Evolutionary conservation across 2,797 vertebrate genomes (phyloP).

Genomic region (Acrocephalus scirpaceus): DNA sequence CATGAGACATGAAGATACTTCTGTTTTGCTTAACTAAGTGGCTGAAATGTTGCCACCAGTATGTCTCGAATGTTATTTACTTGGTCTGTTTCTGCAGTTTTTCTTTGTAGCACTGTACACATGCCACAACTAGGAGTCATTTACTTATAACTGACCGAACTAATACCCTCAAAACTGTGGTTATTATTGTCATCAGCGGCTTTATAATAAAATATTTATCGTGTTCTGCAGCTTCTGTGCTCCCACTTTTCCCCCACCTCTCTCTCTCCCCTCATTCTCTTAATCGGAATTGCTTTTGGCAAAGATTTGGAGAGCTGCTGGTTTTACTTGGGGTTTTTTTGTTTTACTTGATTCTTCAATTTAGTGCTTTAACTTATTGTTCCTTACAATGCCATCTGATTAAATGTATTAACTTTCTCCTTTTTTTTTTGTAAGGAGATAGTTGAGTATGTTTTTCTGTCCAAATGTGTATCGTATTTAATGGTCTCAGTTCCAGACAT

Average conservation of each 20-base stretch:
- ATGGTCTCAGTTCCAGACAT: constrained; percentile 16
- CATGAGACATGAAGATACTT: constrained; percentile 60
- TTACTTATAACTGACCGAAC: constrained; percentile 42
- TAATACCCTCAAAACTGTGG: neutral
- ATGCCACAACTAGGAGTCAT: constrained; percentile 49
- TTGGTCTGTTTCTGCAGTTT: constrained; percentile 69
- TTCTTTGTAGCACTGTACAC: constrained; percentile 54
- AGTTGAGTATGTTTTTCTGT: neutral
- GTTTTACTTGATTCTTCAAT: neutral
- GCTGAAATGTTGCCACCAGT: constrained; percentile 59
- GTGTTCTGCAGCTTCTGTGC: neutral
- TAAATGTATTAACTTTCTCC: constrained; percentile 4
- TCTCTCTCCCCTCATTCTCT: neutral
- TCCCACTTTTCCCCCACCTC: accelerated
- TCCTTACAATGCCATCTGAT: neutral
- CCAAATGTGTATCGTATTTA: neutral
- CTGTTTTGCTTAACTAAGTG: constrained; percentile 66
- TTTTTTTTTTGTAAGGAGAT: neutral
- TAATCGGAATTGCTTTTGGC: constrained; percentile 23
- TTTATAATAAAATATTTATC: constrained; percentile 15
- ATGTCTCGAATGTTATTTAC: constrained; percentile 81
- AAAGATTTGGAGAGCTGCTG: neutral
- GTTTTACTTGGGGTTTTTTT: constrained; percentile 14
- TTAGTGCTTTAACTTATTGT: neutral
- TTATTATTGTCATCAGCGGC: constrained; percentile 2